These are phyloP conservation scores for Mus spicilegus DNA, from an alignment of 2,113 vertebrate species.

Conservation along the genomic window DNA sequence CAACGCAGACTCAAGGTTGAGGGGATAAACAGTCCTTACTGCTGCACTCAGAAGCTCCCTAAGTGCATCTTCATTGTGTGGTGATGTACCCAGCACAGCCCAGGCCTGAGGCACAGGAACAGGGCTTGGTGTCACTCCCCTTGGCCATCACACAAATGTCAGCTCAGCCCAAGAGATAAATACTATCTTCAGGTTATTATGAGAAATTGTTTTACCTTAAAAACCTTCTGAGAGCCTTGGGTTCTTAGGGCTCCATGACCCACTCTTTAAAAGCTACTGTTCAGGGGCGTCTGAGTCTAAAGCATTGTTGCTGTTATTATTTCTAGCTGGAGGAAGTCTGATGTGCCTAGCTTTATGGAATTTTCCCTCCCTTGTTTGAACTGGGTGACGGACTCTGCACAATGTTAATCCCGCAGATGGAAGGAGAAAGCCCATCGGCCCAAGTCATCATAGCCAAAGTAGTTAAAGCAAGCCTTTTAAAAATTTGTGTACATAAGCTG, in stretches of 20 bases:
- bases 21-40: not conserved
- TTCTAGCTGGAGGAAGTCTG: not conserved
- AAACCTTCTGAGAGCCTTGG: not conserved
- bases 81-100: accelerated
- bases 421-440: not conserved
- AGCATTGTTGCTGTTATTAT: not conserved
- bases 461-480: not conserved
- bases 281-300: not conserved
- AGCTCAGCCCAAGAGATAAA: not conserved
- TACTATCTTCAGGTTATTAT: not conserved
- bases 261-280: not conserved
- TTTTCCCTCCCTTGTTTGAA: not conserved
- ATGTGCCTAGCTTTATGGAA: not conserved
- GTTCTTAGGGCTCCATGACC: not conserved
- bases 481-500: not conserved
- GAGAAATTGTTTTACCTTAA: not conserved
- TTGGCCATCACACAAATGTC: not conserved
- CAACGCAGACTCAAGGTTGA: not conserved
- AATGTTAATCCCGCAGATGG: not conserved
- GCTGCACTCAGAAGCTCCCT: not conserved
- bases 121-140: not conserved
- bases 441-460: not conserved
- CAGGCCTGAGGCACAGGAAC: not conserved
- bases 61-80: not conserved
- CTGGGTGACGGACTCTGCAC: not conserved